Percentiles rank a stretch among this genome's conserved stretches.
phyloP scores from a whole-genome alignment of 2,797 vertebrate species.

The Danio aesculapii region DNA sequence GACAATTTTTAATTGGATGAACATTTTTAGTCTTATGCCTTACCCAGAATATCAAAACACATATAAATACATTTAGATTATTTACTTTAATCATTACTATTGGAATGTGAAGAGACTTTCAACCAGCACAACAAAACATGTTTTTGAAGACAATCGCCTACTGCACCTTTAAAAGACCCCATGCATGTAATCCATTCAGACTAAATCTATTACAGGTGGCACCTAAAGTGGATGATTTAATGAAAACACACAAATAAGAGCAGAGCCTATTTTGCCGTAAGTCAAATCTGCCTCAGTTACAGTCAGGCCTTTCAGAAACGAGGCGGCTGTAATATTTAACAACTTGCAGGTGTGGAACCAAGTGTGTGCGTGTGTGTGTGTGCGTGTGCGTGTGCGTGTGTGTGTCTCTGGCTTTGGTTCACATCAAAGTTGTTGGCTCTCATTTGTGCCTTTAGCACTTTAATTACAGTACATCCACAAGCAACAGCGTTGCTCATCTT shows the following conservation, averaged over 20 bases:
- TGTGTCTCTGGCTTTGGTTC: conserved; percentile 69
- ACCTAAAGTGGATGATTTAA: not conserved
- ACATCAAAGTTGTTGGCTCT: conserved; percentile 71
- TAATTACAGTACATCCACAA: conserved; percentile 62
- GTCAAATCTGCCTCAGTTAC: conserved; percentile 31
- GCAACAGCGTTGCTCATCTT: conserved; percentile 48
- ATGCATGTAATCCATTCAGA: not conserved
- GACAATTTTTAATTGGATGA: too few species aligned
- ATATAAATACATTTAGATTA: too few species aligned
- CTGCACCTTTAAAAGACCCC: too few species aligned
- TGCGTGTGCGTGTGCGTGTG: conserved; percentile 58
- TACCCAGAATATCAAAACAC: too few species aligned
- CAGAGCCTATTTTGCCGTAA: conserved; percentile 17
- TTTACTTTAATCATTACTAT: too few species aligned
- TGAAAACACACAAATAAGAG: conserved; percentile 17
- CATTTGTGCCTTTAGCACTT: conserved; percentile 75
- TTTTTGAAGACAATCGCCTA: too few species aligned
- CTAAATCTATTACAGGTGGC: conserved; percentile 12
- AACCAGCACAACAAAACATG: too few species aligned
- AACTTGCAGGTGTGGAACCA: conserved; percentile 78
- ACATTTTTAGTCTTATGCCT: too few species aligned
- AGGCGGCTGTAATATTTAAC: conserved; percentile 74
- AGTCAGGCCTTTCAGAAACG: conserved; percentile 68
- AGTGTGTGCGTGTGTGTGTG: conserved; percentile 55
- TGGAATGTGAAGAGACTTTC: too few species aligned